These are phyloP conservation scores for Lipotes vexillifer DNA, from an alignment of 2,113 vertebrate species.

Conservation along the genomic window DNA sequence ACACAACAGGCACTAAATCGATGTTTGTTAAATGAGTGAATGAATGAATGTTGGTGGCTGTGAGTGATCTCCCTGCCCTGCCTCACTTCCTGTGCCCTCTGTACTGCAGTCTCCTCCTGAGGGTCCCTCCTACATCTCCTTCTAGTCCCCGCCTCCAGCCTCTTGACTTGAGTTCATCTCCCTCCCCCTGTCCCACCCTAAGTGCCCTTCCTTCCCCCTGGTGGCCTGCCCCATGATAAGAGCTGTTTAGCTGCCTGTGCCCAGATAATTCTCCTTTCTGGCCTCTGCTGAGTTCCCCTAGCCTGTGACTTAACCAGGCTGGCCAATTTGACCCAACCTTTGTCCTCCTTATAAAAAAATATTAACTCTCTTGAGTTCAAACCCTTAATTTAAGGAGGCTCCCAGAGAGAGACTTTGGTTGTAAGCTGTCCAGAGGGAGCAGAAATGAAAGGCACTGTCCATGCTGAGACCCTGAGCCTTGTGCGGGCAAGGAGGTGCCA, in stretches of 20 bases:
- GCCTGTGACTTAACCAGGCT: not conserved
- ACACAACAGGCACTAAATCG: not conserved
- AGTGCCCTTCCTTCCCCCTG: not conserved
- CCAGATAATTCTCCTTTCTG: not conserved
- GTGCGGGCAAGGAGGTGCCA: not conserved
- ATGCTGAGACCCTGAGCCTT: not conserved
- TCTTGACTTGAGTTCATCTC: not conserved
- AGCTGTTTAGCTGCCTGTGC: not conserved
- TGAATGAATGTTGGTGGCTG: not conserved
- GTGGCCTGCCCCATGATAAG: not conserved
- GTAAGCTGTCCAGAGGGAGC: not conserved
- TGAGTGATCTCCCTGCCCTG: not conserved
- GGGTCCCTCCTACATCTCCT: not conserved
- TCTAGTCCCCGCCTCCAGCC: not conserved
- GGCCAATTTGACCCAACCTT: not conserved
- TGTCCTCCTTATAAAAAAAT: not conserved
- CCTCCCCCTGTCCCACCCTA: not conserved
- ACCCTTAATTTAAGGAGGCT: not conserved
- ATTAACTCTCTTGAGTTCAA: not conserved
- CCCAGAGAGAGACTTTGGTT: not conserved
- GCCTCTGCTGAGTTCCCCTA: not conserved
- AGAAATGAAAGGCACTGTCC: not conserved
- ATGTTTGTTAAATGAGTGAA: not conserved
- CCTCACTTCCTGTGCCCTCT: not conserved
- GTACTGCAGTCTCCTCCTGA: rapidly evolving